phyloP scores from a whole-genome alignment of 2,113 vertebrate genomes.

The Lophura nycthemera region DNA sequence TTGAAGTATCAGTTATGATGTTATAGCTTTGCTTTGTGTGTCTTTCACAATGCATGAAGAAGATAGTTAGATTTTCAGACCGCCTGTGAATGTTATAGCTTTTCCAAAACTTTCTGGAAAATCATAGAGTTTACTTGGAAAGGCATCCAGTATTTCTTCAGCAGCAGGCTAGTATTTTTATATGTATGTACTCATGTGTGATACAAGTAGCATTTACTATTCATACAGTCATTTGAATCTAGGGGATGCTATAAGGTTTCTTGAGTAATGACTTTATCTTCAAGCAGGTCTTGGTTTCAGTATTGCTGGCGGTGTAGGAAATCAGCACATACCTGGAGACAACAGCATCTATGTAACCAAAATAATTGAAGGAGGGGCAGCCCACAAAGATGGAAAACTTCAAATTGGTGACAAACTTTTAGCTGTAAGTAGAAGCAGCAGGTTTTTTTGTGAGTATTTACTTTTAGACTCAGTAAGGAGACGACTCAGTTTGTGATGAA shows the following conservation, averaged over 20 bases:
- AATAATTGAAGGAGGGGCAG: constrained; percentile 96
- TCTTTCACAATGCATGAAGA: not conserved
- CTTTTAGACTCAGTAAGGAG: not conserved
- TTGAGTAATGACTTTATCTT: constrained; percentile 20
- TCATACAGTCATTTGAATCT: not conserved
- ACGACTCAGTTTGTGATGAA: not conserved
- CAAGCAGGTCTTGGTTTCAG: constrained; percentile 95
- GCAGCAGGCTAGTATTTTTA: not conserved
- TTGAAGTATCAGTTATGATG: not conserved
- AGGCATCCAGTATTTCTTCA: not conserved
- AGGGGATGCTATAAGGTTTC: not conserved
- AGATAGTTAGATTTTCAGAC: not conserved
- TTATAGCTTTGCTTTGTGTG: not conserved
- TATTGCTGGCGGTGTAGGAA: constrained; percentile 97
- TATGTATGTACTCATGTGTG: not conserved
- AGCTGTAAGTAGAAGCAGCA: constrained; percentile 83
- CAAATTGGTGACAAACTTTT: constrained; percentile 98
- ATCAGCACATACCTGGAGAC: constrained; percentile 98
- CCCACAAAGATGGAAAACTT: constrained; percentile 94
- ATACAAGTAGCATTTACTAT: not conserved
- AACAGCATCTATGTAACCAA: constrained; percentile 99
- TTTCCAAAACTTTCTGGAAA: not conserved
- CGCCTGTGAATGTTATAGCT: fast-evolving
- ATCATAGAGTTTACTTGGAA: not conserved
- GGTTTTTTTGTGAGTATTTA: not conserved